Conservation (phyloP, 1,140 invertebrate species). For the Drosophila repletoides region DNA sequence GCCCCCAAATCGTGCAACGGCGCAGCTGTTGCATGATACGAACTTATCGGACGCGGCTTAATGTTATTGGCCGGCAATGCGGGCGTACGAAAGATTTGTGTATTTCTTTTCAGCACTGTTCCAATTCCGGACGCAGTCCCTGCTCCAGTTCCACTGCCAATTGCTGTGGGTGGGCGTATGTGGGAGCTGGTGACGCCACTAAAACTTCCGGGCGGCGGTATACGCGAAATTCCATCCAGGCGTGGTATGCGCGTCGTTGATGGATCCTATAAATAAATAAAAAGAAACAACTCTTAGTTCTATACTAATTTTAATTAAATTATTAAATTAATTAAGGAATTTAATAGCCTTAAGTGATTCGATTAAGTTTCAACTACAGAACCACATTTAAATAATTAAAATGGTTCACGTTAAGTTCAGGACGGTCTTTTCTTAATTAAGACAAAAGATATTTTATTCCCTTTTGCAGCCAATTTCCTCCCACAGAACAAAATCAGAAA, state of each 20-base stretch:
- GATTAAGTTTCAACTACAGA: no score
- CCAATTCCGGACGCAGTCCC: no score
- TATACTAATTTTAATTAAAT: no score
- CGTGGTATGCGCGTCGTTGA: constrained; percentile 68
- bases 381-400: no score
- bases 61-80: constrained; percentile 14
- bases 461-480: background rate
- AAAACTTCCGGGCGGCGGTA: constrained; percentile 65
- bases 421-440: no score
- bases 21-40: constrained; percentile 40
- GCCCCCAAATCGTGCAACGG: constrained; percentile 49
- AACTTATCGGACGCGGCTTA: constrained; percentile 48
- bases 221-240: constrained; percentile 68
- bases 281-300: background rate
- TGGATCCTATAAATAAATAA: constrained; percentile 62
- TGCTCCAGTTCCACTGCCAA: no score
- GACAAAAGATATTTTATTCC: no score
- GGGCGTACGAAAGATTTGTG: constrained; percentile 59
- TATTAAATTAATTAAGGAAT: no score
- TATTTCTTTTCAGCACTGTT: constrained; percentile 27
- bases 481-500: constrained; percentile 1
- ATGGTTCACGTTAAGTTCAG: no score
- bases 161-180: constrained; percentile 54
- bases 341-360: no score
- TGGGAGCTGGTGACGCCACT: constrained; percentile 48